These are phyloP conservation scores for Rhinichthys osculus DNA, from an alignment of 2,797 vertebrate genomes.

Conservation along the genomic window DNA sequence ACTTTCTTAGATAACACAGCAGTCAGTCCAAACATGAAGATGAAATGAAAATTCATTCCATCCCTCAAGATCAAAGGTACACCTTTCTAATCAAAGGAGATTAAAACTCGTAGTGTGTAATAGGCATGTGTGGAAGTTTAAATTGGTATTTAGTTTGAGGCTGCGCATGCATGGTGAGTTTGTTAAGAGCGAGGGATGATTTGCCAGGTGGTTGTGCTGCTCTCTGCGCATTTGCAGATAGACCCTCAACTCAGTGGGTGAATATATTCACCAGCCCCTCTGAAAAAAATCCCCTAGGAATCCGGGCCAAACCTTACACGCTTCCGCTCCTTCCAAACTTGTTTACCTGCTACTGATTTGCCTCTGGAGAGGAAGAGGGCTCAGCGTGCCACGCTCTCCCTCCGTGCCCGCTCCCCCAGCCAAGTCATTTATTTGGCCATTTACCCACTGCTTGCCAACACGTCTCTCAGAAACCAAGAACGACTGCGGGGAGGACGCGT, in stretches of 20 bases:
- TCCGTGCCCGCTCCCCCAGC: constrained; percentile 40
- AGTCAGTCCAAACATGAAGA: constrained; percentile 41
- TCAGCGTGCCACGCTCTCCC: constrained; percentile 26
- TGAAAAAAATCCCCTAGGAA: constrained; percentile 41
- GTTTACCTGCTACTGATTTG: constrained; percentile 56
- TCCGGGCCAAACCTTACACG: constrained; percentile 38
- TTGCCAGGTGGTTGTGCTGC: constrained; percentile 37
- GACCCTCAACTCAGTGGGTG: constrained; percentile 19
- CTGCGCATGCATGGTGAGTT: constrained; percentile 5
- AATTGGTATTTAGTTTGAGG: constrained; percentile 43
- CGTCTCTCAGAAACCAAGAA: constrained; percentile 36
- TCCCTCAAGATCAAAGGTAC: constrained; percentile 50
- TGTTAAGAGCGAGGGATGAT: constrained; percentile 35
- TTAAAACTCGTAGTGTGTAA: constrained; percentile 40
- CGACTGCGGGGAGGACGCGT: background rate
- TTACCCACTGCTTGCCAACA: constrained; percentile 51
- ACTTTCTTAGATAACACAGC: constrained; percentile 43
- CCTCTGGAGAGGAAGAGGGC: constrained; percentile 46
- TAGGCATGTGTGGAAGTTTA: constrained; percentile 38
- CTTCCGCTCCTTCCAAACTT: constrained; percentile 43
- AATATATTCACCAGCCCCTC: constrained; percentile 53
- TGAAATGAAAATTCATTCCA: constrained; percentile 36
- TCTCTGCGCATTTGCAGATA: constrained; percentile 35
- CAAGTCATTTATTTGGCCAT: constrained; percentile 55
- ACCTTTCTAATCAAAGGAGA: constrained; percentile 50